These are phyloP conservation scores for Osmerus mordax DNA, from an alignment of 2,113 vertebrate species.

Conservation along the genomic window DNA sequence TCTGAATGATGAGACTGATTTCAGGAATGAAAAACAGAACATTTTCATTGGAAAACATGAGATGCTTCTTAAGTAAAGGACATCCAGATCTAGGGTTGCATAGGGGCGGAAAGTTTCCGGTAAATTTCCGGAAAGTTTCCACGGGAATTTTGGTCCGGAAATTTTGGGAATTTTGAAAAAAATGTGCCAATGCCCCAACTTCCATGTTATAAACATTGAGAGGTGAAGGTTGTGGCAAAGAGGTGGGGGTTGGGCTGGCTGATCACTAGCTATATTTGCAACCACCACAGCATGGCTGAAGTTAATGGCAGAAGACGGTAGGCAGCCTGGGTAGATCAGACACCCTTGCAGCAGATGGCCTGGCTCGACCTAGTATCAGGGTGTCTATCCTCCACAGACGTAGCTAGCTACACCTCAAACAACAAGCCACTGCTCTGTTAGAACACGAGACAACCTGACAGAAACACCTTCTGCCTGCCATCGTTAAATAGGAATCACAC, in stretches of 20 bases:
- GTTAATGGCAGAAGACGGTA: constrained; percentile 54
- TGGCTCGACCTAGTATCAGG: constrained; percentile 18
- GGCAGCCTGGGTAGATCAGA: constrained; percentile 48
- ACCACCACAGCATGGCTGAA: constrained; percentile 46
- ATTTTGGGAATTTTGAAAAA: too few species aligned
- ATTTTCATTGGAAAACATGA: constrained; percentile 18
- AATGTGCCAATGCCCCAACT: too few species aligned
- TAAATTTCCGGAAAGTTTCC: too few species aligned
- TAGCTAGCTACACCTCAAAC: constrained; percentile 34
- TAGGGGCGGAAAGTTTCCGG: too few species aligned
- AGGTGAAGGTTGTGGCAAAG: not conserved
- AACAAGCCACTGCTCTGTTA: constrained; percentile 10
- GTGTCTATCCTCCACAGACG: constrained; percentile 24
- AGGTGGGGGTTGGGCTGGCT: constrained; percentile 25
- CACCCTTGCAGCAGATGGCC: constrained; percentile 32
- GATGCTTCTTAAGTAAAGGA: too few species aligned
- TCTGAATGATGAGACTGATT: constrained; percentile 43
- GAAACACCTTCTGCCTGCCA: constrained; percentile 5
- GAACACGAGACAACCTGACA: not conserved
- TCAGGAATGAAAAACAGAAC: constrained; percentile 13
- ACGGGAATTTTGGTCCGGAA: too few species aligned
- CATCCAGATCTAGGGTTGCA: too few species aligned
- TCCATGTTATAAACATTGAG: too few species aligned
- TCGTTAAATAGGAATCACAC: not conserved
- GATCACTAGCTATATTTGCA: constrained; percentile 26